Evolutionary conservation across 1,140 invertebrate species (phyloP).

Genomic region (Saccostrea glomerata): DNA sequence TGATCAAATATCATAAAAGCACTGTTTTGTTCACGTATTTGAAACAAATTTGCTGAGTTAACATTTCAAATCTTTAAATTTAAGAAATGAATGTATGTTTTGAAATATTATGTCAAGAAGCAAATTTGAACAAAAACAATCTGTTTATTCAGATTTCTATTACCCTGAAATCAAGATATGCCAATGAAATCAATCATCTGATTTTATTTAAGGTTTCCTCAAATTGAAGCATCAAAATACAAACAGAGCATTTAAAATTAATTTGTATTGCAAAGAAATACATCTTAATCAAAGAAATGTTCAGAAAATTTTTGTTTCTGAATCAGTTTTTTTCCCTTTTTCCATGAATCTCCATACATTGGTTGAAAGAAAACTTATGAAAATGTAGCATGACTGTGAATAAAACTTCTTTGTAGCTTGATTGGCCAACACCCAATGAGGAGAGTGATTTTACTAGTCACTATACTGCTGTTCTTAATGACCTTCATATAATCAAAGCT

Average conservation of each 20-base stretch:
- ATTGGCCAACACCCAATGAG: background rate
- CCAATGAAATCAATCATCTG: background rate
- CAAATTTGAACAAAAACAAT: background rate
- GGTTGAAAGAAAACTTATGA: too few relatives aligned
- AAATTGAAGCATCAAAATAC: background rate
- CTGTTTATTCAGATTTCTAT: background rate
- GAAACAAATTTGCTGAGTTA: constrained; percentile 17
- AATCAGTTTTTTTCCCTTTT: too few relatives aligned
- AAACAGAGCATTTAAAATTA: background rate
- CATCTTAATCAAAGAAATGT: too few relatives aligned
- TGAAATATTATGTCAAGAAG: constrained; percentile 3
- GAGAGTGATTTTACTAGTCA: background rate
- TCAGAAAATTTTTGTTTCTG: too few relatives aligned
- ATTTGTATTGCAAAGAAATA: too few relatives aligned
- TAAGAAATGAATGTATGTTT: background rate
- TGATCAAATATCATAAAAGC: background rate
- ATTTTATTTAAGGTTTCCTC: background rate
- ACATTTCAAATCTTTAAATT: background rate
- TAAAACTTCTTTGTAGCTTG: background rate
- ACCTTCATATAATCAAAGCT: background rate
- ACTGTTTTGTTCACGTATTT: constrained; percentile 7
- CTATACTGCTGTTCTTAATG: background rate
- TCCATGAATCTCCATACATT: too few relatives aligned
- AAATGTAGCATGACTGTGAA: too few relatives aligned
- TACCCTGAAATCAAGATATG: background rate